phyloP scores from a whole-genome alignment of 2,888 invertebrate species.

The Ecliptopera silaceata region DNA sequence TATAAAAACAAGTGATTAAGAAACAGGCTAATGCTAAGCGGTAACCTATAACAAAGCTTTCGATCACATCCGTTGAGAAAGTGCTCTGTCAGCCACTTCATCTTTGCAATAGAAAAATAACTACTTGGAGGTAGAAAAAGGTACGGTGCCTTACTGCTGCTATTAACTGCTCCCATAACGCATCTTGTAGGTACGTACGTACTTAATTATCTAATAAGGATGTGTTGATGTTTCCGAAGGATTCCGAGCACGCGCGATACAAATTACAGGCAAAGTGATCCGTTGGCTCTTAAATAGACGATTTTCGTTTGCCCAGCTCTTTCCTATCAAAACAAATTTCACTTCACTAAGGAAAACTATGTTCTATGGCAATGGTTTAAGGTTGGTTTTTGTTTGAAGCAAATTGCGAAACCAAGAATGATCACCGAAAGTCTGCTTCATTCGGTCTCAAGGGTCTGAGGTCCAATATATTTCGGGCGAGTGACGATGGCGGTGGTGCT shows the following conservation, averaged over 20 bases:
- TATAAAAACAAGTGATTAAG: too few relatives aligned
- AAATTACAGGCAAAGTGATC: slow-evolving; percentile 72
- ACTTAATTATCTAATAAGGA: slow-evolving; percentile 38
- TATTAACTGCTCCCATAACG: not conserved
- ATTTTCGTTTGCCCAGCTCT: slow-evolving; percentile 63
- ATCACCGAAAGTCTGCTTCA: slow-evolving; percentile 50
- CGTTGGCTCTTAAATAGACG: slow-evolving; percentile 65
- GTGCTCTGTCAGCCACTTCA: too few relatives aligned
- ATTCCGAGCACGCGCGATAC: slow-evolving; percentile 64
- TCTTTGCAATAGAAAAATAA: too few relatives aligned
- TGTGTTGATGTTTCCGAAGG: slow-evolving; percentile 35
- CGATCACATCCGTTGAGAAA: too few relatives aligned
- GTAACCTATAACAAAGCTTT: too few relatives aligned
- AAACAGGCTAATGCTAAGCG: too few relatives aligned
- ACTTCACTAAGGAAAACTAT: slow-evolving; percentile 15
- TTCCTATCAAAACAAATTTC: slow-evolving; percentile 60
- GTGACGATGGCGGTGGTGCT: slow-evolving; percentile 38
- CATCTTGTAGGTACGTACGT: slow-evolving; percentile 24
- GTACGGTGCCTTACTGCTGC: too few relatives aligned
- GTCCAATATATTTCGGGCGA: slow-evolving; percentile 69
- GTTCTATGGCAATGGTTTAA: slow-evolving; percentile 24
- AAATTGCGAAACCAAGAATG: slow-evolving; percentile 48
- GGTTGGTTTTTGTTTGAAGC: slow-evolving; percentile 28
- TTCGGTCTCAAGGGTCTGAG: slow-evolving; percentile 66
- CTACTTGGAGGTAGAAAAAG: too few relatives aligned